Conservation (phyloP, 2,888 invertebrate genomes). For the Hecatera dysodea region DNA sequence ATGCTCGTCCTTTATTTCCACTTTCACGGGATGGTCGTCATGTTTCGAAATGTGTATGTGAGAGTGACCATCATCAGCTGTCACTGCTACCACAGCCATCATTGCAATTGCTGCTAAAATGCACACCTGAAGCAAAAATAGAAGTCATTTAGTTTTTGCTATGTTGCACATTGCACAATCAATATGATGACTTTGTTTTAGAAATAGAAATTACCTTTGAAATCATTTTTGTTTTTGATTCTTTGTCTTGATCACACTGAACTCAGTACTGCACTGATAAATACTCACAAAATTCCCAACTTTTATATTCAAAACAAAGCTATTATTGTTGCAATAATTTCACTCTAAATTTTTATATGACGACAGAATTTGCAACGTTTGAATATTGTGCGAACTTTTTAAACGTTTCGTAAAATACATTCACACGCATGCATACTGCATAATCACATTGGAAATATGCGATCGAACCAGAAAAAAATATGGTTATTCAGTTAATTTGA, state of each 20-base stretch:
- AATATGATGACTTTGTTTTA: background rate
- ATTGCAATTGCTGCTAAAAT: constrained; percentile 30
- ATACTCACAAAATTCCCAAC: constrained; percentile 24
- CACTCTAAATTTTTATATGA: constrained; percentile 28
- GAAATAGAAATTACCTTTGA: constrained; percentile 33
- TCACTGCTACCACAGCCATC: constrained; percentile 14
- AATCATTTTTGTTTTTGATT: constrained; percentile 28
- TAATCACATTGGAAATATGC: constrained; percentile 14
- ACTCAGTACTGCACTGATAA: constrained; percentile 19
- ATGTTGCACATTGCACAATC: background rate
- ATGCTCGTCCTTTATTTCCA: constrained; percentile 57
- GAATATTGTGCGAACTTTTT: constrained; percentile 30
- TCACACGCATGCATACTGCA: constrained; percentile 29
- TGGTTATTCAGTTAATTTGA: background rate
- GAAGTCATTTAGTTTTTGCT: background rate
- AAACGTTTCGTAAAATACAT: constrained; percentile 52
- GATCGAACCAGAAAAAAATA: background rate
- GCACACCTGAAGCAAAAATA: constrained; percentile 49
- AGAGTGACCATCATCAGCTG: constrained; percentile 65
- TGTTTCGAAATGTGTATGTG: constrained; percentile 71
- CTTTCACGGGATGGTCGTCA: constrained; percentile 65
- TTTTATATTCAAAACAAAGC: constrained; percentile 49
- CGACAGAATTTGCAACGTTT: constrained; percentile 41
- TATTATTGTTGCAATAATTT: constrained; percentile 30
- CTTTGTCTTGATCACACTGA: constrained; percentile 12